Evolutionary conservation across 2,888 invertebrate species (phyloP), one percentile per base, ranked within the genome.

Genomic region (Drosophila picticornis): DNA sequence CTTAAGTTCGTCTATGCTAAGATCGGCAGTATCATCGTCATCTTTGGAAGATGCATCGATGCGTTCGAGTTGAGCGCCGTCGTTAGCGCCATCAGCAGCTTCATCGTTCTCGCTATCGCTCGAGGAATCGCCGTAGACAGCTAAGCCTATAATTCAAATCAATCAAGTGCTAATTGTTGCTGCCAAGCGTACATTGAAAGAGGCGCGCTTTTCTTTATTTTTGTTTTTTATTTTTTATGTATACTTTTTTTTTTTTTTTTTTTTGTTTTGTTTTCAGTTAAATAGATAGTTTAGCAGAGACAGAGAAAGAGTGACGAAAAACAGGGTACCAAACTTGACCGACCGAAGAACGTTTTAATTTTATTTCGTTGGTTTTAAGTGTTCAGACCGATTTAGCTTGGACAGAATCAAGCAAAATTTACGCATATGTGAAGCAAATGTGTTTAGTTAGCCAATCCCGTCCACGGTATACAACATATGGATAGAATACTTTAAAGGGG

Each of bases 81-180:
- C 86, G 36, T 84, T 73, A 40, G 46, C 7, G 25, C 84, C 81
- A 57, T 79, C 77, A 19, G 29, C 16, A 34, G 64, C 55, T 32
- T 90, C 90, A 57, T 90, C 95, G 61, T 95, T 95, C 62, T 93
- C 95, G 68, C 95, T 95, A 88, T 95, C 96, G 77, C 96, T 96
- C 93, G 92, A 92, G 72, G 91, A 91, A 81, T 96, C 96, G 91
- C 96, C 97, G 94, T 97, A 97, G 83, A 96, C 97, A 92, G 96
- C 97, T 94, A 97, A 95, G 92, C 97, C 97, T 97, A 95, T 93
- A 93, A 93, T 83, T 91, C 80, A 86, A 80, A 86, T 88, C 91
- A 88, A 88, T 84, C 88, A 84, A 86, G 91, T 90, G 88, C 92
- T 92, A 91, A 90, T 91, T 90, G 80, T 90, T 81, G 81, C 79